A percentile compares a stretch with the other conserved stretches of the same genome.
Evolutionary conservation across 2,113 vertebrate genomes (phyloP).

Genomic region (Origma solitaria): DNA sequence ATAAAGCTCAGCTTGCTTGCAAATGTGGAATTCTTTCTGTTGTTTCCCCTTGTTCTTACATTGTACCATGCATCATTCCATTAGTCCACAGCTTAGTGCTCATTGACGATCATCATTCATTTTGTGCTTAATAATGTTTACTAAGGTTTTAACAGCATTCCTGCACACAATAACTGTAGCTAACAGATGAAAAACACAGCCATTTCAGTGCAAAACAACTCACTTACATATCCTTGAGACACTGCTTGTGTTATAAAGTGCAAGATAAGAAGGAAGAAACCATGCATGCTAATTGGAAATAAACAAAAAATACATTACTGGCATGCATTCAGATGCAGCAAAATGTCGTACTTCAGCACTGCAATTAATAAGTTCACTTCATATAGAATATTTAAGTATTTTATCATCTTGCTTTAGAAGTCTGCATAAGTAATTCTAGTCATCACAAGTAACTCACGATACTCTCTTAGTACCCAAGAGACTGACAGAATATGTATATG

Average conservation of each 20-base stretch:
- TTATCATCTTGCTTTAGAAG: not conserved
- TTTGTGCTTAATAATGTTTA: conserved; percentile 56
- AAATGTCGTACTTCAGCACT: not conserved
- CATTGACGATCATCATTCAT: not conserved
- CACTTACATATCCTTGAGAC: not conserved
- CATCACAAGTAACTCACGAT: not conserved
- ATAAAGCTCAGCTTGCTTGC: not conserved
- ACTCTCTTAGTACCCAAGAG: not conserved
- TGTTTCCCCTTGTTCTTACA: not conserved
- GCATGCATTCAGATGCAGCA: not conserved
- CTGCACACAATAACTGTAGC: conserved; percentile 20
- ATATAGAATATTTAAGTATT: not conserved
- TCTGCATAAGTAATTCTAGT: not conserved
- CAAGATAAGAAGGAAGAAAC: conserved; percentile 29
- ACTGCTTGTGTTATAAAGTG: not conserved
- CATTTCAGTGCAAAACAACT: not conserved
- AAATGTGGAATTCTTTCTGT: not conserved
- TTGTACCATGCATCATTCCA: conserved; percentile 28
- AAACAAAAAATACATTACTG: not conserved
- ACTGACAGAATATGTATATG: not conserved
- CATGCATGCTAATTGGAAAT: not conserved
- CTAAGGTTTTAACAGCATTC: conserved; percentile 24
- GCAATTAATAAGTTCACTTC: not conserved
- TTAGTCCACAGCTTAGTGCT: conserved; percentile 39
- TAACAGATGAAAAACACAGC: not conserved